Conservation (phyloP, 2,888 invertebrate genomes). For the Cosmopolites sordidus region DNA sequence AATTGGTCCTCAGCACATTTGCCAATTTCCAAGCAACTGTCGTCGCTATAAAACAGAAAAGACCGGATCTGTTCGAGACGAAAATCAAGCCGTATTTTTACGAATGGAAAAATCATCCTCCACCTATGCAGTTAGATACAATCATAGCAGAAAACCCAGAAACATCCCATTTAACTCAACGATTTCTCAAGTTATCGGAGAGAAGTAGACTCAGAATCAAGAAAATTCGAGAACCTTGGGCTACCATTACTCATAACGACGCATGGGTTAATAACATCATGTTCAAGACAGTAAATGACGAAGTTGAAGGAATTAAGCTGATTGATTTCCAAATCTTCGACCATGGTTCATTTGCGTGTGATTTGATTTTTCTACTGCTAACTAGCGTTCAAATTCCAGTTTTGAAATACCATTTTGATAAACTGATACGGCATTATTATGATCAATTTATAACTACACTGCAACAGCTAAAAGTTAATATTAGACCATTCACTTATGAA, state of each 20-base stretch:
- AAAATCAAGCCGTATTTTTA: constrained; percentile 43
- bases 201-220: constrained; percentile 6
- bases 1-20: constrained; percentile 47
- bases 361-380: constrained; percentile 53
- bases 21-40: constrained; percentile 56
- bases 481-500: constrained; percentile 42
- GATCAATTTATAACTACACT: constrained; percentile 47
- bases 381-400: constrained; percentile 48
- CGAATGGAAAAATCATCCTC: constrained; percentile 3
- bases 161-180: constrained; percentile 5
- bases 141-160: constrained; percentile 13
- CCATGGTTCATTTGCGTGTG: constrained; percentile 51
- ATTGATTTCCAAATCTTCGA: constrained; percentile 56
- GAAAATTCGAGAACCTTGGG: constrained; percentile 40
- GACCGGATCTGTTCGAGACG: constrained; percentile 44
- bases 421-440: constrained; percentile 51
- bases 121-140: not conserved
- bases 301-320: constrained; percentile 43
- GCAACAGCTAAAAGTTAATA: constrained; percentile 35
- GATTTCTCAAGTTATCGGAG: not conserved
- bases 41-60: constrained; percentile 49
- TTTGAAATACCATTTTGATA: constrained; percentile 45
- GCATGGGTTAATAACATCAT: constrained; percentile 59
- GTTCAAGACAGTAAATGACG: constrained; percentile 42
- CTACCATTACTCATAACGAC: constrained; percentile 53